Evolutionary conservation across 1,140 invertebrate species (phyloP).

Genomic region (Papilio helenus): DNA sequence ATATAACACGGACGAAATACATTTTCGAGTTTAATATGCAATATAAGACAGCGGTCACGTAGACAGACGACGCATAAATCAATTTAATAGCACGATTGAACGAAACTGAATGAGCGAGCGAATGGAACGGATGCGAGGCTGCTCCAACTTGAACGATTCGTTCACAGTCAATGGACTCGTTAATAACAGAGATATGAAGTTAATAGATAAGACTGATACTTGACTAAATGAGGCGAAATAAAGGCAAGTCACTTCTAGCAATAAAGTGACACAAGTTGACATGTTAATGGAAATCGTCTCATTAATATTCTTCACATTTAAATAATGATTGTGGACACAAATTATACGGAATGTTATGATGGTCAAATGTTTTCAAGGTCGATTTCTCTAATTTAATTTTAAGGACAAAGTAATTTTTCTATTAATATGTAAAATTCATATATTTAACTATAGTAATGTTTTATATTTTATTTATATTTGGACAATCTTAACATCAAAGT

Average conservation of each 20-base stretch:
- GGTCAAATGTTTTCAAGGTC: not conserved
- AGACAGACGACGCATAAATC: conserved; percentile 36
- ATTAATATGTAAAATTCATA: not conserved
- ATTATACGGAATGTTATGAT: not conserved
- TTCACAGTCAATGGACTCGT: conserved; percentile 35
- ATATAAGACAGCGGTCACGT: conserved; percentile 32
- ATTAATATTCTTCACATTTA: not conserved
- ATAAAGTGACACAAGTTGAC: not conserved
- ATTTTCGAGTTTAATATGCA: conserved; percentile 28
- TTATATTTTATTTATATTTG: too few relatives aligned
- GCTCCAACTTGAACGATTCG: conserved; percentile 22
- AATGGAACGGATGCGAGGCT: conserved; percentile 33
- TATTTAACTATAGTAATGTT: not conserved
- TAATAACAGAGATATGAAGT: conserved; percentile 37
- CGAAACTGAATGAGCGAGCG: conserved; percentile 19
- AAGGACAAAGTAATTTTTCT: not conserved
- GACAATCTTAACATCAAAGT: too few relatives aligned
- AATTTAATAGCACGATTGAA: conserved; percentile 39
- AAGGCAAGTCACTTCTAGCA: not conserved
- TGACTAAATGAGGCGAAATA: conserved; percentile 21
- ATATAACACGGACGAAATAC: conserved; percentile 15
- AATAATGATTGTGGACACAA: not conserved
- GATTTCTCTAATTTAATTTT: not conserved
- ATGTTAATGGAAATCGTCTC: not conserved
- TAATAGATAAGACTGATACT: conserved; percentile 31